phyloP scores from a whole-genome alignment of 2,113 vertebrate species.

The Uropsilus gracilis region DNA sequence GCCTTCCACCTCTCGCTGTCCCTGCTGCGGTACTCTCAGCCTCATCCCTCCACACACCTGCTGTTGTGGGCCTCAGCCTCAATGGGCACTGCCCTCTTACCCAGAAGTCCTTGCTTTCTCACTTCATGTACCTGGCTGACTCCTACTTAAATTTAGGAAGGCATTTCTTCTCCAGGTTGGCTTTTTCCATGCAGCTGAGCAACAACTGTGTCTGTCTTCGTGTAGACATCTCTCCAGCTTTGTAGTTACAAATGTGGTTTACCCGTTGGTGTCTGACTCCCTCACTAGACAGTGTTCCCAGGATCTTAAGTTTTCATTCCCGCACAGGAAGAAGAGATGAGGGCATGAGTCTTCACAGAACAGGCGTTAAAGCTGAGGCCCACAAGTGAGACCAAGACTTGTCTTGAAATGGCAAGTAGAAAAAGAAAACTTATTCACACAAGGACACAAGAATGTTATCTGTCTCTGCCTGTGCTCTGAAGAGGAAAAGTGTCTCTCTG shows the following conservation, averaged over 20 bases:
- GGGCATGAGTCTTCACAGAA: not conserved
- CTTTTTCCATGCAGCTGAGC: not conserved
- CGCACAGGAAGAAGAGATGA: not conserved
- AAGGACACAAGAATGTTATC: not conserved
- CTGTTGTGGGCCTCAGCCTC: too few species aligned
- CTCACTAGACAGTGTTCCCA: not conserved
- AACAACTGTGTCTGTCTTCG: too few species aligned
- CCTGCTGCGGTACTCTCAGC: not conserved
- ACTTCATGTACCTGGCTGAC: not conserved
- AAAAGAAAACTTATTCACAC: not conserved
- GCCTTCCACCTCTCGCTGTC: not conserved
- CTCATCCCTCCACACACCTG: too few species aligned
- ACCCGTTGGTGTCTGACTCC: not conserved
- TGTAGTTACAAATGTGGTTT: not conserved
- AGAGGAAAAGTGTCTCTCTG: not conserved
- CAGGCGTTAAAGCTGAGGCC: not conserved
- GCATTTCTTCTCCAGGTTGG: not conserved
- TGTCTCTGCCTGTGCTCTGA: not conserved
- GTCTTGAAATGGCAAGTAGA: constrained; percentile 26
- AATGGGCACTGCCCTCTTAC: not conserved
- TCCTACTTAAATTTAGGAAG: not conserved
- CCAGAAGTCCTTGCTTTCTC: not conserved
- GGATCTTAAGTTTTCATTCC: constrained; percentile 1
- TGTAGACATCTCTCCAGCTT: not conserved
- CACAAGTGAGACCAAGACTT: not conserved